These are phyloP conservation scores for Corynorhinus townsendii DNA, from an alignment of 2,113 vertebrate genomes.

Conservation along the genomic window DNA sequence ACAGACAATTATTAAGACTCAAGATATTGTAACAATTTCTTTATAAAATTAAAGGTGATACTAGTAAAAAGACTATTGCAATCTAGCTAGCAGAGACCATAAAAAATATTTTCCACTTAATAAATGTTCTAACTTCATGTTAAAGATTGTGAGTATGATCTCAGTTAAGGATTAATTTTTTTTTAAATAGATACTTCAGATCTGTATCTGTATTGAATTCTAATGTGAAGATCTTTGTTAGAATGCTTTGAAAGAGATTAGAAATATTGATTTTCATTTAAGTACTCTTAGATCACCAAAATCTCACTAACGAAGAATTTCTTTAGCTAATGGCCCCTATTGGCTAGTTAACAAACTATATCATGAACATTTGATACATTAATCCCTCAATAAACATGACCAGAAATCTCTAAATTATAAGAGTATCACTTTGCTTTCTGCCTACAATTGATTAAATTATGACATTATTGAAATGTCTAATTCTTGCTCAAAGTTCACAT, in stretches of 20 bases:
- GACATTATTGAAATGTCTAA: background rate
- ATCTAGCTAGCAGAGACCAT: background rate
- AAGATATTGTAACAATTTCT: background rate
- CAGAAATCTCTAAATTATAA: slow-evolving; percentile 13
- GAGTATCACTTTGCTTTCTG: background rate
- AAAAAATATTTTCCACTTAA: background rate
- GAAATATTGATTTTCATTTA: slow-evolving; percentile 67
- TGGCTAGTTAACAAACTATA: slow-evolving; percentile 45
- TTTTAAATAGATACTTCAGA: slow-evolving; percentile 21
- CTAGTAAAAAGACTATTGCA: background rate
- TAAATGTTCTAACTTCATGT: background rate
- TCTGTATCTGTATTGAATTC: slow-evolving; percentile 34
- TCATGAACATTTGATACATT: slow-evolving; percentile 27
- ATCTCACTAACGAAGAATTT: slow-evolving; percentile 60
- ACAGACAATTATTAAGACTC: background rate
- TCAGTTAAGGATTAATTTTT: slow-evolving; percentile 11
- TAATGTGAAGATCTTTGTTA: slow-evolving; percentile 42
- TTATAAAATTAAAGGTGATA: background rate
- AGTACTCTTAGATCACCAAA: slow-evolving; percentile 57
- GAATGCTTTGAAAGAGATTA: slow-evolving; percentile 47
- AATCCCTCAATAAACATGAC: slow-evolving; percentile 32
- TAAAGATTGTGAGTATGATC: background rate
- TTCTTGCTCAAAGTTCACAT: background rate
- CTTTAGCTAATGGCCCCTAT: slow-evolving; percentile 32
- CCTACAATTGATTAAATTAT: background rate